Evolutionary conservation across 2,888 invertebrate species (phyloP), one percentile per base, ranked within the genome.

Genomic region (Phyto melanocephala): DNA sequence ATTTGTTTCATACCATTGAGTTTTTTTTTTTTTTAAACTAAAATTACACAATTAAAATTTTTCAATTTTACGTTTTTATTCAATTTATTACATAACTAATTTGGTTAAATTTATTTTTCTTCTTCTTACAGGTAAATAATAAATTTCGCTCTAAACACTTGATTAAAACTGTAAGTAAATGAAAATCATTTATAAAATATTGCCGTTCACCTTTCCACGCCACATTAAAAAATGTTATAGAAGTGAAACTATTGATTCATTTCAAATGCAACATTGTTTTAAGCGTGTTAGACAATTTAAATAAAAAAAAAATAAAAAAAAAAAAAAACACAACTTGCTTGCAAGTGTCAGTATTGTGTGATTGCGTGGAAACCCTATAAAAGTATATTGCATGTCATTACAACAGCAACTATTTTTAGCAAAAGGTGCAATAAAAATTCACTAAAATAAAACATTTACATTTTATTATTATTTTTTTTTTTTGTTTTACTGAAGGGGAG

Each of bases 351-450:
- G 6, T 28, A 28, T 28, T 28, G 28, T 28, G 28, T 28, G 28
- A 28, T 54, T 37, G 20, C 40, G 60, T 62, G 60, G 60, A 74
- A 74, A 63, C 74, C 63, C 17, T 63, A 74, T n/a, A 54, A 74
- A 72, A 63, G 11, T 74, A 63, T 42, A 74, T 54, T 42, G 40
- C 60, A 42, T 58, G 56, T 28, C 52, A 54, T 54, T 33, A 28
- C 70, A 70, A 56, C 20, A 54, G n/a, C 33, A 72, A 72, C 74
- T 74, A 74, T 74, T 63, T 74, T 54, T 74, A 74, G 74, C 33
- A 40, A n/a, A 54, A 63, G 24, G 42, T 74, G 42, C 63, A 63
- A 74, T 33, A 28, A 63, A 62, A 22, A 71, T 3, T 28, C 74
- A 33, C n/a, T 52, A 42, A 62, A 62, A 62, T 24, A 28, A 28